Evolutionary conservation across 1,140 invertebrate species (phyloP).

Genomic region (Drosophila saltans): DNA sequence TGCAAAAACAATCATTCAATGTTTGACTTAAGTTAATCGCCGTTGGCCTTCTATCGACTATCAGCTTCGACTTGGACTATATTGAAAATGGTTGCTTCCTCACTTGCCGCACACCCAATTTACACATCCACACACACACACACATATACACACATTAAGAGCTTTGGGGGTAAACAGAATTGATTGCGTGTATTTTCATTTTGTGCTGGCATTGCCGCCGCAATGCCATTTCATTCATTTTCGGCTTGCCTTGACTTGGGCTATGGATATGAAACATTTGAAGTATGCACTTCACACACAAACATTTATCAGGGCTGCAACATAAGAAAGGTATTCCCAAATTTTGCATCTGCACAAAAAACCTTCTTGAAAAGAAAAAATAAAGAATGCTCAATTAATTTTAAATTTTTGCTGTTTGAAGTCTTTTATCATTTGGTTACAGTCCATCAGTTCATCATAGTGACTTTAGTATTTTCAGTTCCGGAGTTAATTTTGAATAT

Average conservation of each 20-base stretch:
- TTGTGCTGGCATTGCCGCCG: constrained; percentile 49
- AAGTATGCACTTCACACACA: constrained; percentile 38
- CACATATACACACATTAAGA: constrained; percentile 2
- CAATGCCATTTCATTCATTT: constrained; percentile 73
- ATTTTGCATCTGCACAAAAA: background rate
- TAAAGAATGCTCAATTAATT: too few species aligned
- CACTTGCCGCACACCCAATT: constrained; percentile 25
- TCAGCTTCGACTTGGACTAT: constrained; percentile 52
- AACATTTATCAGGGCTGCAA: constrained; percentile 34
- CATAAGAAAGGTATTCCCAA: background rate
- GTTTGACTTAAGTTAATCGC: constrained; percentile 79
- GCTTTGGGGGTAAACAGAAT: constrained; percentile 71
- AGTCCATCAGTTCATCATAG: too few species aligned
- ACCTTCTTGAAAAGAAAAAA: too few species aligned
- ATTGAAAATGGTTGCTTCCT: constrained; percentile 30
- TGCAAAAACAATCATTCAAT: constrained; percentile 79
- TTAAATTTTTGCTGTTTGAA: too few species aligned
- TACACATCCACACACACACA: background rate
- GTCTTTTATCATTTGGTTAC: too few species aligned
- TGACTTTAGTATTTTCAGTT: too few species aligned
- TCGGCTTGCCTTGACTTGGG: constrained; percentile 30
- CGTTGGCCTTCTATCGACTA: constrained; percentile 60
- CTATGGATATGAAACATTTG: constrained; percentile 55
- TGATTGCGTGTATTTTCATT: constrained; percentile 78
- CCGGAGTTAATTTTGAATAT: too few species aligned